Evolutionary conservation across 2,113 vertebrate species (phyloP).

Genomic region (Chelonoidis abingdonii): DNA sequence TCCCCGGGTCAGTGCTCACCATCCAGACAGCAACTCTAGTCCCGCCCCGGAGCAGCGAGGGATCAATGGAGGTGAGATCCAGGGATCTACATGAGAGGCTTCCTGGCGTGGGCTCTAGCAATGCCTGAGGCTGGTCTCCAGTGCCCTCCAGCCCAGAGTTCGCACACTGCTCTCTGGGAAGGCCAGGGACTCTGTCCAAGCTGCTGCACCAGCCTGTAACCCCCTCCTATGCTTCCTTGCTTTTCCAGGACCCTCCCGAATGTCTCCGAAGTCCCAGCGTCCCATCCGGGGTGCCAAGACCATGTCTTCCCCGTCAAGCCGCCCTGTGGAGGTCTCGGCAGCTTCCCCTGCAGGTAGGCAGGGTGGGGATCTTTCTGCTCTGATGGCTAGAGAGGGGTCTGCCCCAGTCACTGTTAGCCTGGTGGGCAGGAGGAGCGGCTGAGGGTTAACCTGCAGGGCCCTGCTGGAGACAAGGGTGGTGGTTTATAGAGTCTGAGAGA

Average conservation of each 20-base stretch:
- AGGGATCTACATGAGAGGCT: neutral
- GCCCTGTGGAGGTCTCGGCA: conserved; percentile 79
- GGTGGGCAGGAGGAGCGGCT: neutral
- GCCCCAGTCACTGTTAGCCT: neutral
- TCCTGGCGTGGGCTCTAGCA: neutral
- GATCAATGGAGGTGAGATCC: conserved; percentile 78
- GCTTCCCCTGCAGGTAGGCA: conserved; percentile 71
- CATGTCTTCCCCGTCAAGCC: conserved; percentile 78
- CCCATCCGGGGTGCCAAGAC: conserved; percentile 85
- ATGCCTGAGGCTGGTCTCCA: neutral
- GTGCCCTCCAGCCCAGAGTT: neutral
- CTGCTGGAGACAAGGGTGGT: no score
- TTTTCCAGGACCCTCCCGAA: conserved; percentile 84
- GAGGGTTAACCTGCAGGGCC: neutral
- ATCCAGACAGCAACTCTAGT: conserved; percentile 82
- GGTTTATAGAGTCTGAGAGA: neutral
- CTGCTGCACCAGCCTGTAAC: neutral
- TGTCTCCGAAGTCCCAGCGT: conserved; percentile 91
- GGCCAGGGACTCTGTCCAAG: neutral
- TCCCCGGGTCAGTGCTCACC: conserved; percentile 78
- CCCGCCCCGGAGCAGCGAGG: conserved; percentile 76
- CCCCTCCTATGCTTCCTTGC: neutral
- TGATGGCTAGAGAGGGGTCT: neutral
- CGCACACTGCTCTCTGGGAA: no score
- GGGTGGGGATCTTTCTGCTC: neutral